phyloP scores from a whole-genome alignment of 2,113 vertebrate species.

The Ceyx melanurus region DNA sequence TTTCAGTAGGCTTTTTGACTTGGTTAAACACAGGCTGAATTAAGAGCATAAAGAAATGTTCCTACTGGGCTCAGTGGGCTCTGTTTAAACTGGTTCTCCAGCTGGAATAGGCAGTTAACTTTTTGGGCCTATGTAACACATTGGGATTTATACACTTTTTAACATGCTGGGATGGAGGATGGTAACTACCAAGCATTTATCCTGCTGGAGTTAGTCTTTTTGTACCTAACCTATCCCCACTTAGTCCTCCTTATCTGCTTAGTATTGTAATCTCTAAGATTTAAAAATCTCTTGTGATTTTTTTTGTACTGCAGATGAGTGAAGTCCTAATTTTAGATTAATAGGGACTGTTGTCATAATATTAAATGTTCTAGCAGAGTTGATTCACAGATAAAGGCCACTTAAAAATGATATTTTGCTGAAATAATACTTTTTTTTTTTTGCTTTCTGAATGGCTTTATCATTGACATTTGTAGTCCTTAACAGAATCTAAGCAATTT shows the following conservation, averaged over 20 bases:
- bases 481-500: constrained; percentile 85
- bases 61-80: background rate
- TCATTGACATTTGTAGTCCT: constrained; percentile 41
- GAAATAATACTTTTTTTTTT: background rate
- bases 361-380: background rate
- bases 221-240: background rate
- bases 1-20: background rate
- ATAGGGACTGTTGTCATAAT: background rate
- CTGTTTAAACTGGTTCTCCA: background rate
- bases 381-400: background rate
- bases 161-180: background rate
- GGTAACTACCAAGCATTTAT: background rate
- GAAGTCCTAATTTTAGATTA: background rate
- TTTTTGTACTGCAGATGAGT: background rate
- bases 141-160: background rate
- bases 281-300: too few relatives aligned
- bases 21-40: background rate
- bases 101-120: background rate
- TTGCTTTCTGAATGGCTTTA: background rate
- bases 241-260: background rate
- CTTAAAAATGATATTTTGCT: background rate
- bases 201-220: background rate
- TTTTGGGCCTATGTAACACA: background rate
- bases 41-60: background rate
- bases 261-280: background rate